Conservation (phyloP, 2,113 vertebrate genomes). For the human (Homo sapiens) region GRCh38 chr5:127066001-127066500, state of each 20-base stretch:
- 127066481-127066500: neutral
- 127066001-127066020: neutral
- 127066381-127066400: neutral
- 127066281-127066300: neutral
- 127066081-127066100: neutral
- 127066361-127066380: neutral
- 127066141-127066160: neutral
- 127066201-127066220: neutral
- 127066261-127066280: neutral
- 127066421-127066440: neutral
- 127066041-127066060: neutral
- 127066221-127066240: neutral
- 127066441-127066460: neutral
- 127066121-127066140: neutral
- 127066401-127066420: neutral
- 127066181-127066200: neutral
- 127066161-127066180: neutral
- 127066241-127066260: neutral
- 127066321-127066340: neutral
- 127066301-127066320: neutral
- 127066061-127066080: neutral
- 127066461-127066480: neutral
- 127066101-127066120: neutral
- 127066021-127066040: neutral
- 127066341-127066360: neutral